Percentiles rank a stretch among this genome's conserved stretches.
phyloP scores from a whole-genome alignment of 2,797 vertebrate genomes.

The Synaphobranchus kaupii region DNA sequence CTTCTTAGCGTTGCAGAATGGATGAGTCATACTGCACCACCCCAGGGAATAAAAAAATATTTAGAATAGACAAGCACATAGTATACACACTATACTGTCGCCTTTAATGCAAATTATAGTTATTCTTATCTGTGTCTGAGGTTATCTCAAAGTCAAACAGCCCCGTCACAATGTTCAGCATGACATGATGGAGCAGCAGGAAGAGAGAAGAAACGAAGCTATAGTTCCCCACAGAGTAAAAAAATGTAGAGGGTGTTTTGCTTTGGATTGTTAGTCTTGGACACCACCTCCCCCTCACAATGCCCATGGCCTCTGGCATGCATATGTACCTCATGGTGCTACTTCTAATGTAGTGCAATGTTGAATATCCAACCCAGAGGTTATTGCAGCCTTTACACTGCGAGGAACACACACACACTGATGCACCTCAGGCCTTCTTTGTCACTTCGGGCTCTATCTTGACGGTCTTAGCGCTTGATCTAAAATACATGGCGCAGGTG shows the following conservation, averaged over 20 bases:
- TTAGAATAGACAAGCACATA: not conserved
- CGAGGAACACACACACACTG: not conserved
- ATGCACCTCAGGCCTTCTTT: conserved; percentile 4
- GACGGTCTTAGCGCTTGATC: too few relatives aligned
- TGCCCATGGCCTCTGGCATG: conserved; percentile 97
- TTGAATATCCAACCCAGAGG: conserved; percentile 90
- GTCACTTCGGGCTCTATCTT: too few relatives aligned
- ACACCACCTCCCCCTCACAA: conserved; percentile 96
- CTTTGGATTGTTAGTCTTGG: conserved; percentile 69
- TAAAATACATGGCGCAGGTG: too few relatives aligned
- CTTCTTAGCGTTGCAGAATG: conserved; percentile 54
- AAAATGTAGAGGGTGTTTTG: too few relatives aligned
- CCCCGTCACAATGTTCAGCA: not conserved
- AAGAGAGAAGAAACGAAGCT: not conserved
- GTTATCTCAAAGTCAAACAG: not conserved
- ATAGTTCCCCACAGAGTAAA: too few relatives aligned
- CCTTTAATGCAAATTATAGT: not conserved
- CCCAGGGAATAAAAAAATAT: conserved; percentile 11
- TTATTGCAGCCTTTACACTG: conserved; percentile 83
- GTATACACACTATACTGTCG: not conserved
- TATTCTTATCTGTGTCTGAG: not conserved
- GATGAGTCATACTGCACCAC: conserved; percentile 62
- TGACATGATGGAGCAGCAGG: not conserved
- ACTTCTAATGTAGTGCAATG: conserved; percentile 94
- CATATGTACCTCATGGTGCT: conserved; percentile 98